Evolutionary conservation across 1,140 invertebrate genomes (phyloP).

Genomic region (Saxidomus purpurata): DNA sequence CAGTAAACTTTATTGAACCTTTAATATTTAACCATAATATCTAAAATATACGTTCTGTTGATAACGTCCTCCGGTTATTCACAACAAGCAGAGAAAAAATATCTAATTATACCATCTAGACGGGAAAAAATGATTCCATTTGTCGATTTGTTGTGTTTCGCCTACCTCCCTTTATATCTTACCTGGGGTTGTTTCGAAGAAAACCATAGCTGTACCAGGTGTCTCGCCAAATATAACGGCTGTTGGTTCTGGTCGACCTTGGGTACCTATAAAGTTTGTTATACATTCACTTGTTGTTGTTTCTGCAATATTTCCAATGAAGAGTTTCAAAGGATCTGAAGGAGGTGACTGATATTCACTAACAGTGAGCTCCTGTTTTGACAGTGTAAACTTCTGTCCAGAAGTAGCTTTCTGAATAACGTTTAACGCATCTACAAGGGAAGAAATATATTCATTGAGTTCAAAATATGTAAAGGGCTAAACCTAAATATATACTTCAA

Average conservation of each 20-base stretch:
- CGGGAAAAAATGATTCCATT: no score
- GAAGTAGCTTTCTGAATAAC: neutral
- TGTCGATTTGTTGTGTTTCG: no score
- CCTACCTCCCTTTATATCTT: no score
- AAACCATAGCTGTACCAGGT: conserved; percentile 19
- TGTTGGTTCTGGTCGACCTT: neutral
- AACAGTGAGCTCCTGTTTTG: neutral
- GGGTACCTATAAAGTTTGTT: neutral
- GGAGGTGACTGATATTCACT: conserved; percentile 16
- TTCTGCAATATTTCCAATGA: conserved; percentile 8
- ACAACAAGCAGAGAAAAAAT: no score
- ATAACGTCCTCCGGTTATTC: no score
- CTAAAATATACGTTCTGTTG: no score
- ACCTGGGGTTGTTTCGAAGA: conserved; percentile 1
- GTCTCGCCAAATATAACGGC: conserved; percentile 5
- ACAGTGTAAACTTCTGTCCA: neutral
- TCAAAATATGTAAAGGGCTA: no score
- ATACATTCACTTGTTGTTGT: conserved; percentile 15
- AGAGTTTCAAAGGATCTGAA: conserved; percentile 13
- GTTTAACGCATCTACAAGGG: neutral
- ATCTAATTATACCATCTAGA: no score
- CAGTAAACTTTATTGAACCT: no score
- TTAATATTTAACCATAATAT: no score
- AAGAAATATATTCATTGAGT: neutral
- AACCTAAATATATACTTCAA: no score